Conservation (phyloP, 1,140 invertebrate species). For the Drosophila nebulosa region DNA sequence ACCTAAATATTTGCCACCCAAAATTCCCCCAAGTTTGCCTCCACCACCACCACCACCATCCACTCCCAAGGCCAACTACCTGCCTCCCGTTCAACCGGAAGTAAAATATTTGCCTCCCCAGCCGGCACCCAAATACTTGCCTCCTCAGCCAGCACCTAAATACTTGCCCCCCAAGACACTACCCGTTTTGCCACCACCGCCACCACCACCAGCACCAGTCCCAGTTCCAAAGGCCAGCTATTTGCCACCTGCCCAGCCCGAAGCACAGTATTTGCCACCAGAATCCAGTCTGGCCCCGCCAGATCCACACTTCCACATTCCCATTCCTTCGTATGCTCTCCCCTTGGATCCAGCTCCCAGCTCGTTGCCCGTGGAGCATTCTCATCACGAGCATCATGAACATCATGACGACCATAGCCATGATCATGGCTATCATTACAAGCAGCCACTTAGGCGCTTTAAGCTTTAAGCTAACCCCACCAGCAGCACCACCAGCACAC, state of each 20-base stretch:
- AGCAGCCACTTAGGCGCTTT: slow-evolving; percentile 50
- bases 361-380: slow-evolving; percentile 16
- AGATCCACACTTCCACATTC: slow-evolving; percentile 51
- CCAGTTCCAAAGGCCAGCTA: slow-evolving; percentile 40
- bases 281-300: slow-evolving; percentile 8
- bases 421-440: slow-evolving; percentile 51
- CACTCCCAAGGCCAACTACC: slow-evolving; percentile 28
- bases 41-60: slow-evolving; percentile 12
- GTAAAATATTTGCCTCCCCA: slow-evolving; percentile 50
- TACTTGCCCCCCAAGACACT: slow-evolving; percentile 31
- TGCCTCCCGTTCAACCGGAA: slow-evolving; percentile 36
- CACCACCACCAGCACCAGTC: slow-evolving; percentile 31
- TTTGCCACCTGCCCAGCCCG: slow-evolving; percentile 41
- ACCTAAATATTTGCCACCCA: slow-evolving; percentile 18
- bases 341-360: slow-evolving; percentile 40
- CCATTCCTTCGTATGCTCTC: slow-evolving; percentile 59
- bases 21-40: slow-evolving; percentile 12
- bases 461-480: slow-evolving; percentile 30
- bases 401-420: neutral
- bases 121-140: slow-evolving; percentile 50
- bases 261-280: slow-evolving; percentile 44
- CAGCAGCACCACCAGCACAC: neutral
- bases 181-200: slow-evolving; percentile 31
- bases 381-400: neutral
- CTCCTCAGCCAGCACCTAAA: slow-evolving; percentile 42